Percentiles rank a stretch among this genome's conserved stretches.
Evolutionary conservation across 2,888 invertebrate genomes (phyloP).

Genomic region (Capitulum mitella): DNA sequence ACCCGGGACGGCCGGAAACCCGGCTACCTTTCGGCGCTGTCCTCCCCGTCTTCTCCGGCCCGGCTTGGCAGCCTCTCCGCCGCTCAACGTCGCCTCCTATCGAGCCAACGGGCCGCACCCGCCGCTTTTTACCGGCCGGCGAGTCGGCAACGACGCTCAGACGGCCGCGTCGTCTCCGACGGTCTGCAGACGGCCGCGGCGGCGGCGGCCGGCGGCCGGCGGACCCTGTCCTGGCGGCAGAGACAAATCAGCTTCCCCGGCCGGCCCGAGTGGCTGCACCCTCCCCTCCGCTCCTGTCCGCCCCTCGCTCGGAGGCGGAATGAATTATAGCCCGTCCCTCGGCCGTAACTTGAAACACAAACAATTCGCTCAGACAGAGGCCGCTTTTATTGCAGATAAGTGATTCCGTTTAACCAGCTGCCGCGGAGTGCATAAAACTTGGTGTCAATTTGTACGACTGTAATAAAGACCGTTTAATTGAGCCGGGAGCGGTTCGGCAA

Average conservation of each 20-base stretch:
- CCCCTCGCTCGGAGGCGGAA: slow-evolving; percentile 11
- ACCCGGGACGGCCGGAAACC: too few relatives aligned
- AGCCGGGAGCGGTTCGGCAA: background rate
- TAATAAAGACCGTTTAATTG: background rate
- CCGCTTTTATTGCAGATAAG: slow-evolving; percentile 12
- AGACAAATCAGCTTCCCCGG: background rate
- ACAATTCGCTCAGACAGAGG: background rate
- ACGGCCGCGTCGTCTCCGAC: too few relatives aligned
- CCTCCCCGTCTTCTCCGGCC: too few relatives aligned
- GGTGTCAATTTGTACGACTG: background rate
- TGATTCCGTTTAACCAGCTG: slow-evolving; percentile 12
- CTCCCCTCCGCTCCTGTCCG: background rate
- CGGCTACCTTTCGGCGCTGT: too few relatives aligned
- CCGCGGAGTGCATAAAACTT: background rate
- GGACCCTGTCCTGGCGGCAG: background rate
- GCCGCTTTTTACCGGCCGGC: too few relatives aligned
- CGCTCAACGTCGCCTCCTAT: too few relatives aligned
- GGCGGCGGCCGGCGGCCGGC: background rate
- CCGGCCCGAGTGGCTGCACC: background rate
- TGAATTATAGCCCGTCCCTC: background rate
- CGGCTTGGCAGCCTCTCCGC: too few relatives aligned
- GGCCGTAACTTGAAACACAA: slow-evolving; percentile 4
- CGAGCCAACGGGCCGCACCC: too few relatives aligned
- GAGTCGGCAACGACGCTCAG: too few relatives aligned
- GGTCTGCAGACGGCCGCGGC: background rate